phyloP scores from a whole-genome alignment of 2,888 invertebrate genomes.

The Microctonus aethiopoides region DNA sequence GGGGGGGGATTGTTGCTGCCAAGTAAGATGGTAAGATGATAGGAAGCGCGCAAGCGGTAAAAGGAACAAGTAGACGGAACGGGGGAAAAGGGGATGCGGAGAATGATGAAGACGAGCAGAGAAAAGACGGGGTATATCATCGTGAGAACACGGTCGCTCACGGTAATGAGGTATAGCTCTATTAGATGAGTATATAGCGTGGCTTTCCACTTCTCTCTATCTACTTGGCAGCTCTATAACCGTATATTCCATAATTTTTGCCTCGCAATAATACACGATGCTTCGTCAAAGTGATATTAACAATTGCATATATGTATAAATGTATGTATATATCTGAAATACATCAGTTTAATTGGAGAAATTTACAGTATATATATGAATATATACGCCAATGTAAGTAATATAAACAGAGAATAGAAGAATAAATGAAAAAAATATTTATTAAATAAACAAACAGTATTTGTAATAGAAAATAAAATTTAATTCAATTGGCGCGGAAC shows the following conservation, averaged over 20 bases:
- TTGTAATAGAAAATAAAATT: background rate
- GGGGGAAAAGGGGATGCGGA: constrained; percentile 26
- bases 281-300: constrained; percentile 10
- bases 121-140: constrained; percentile 45
- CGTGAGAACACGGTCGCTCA: constrained; percentile 55
- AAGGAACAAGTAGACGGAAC: too few relatives aligned
- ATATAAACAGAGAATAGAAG: too few relatives aligned
- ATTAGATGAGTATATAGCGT: constrained; percentile 45
- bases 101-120: constrained; percentile 43
- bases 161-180: constrained; percentile 56
- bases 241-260: background rate
- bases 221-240: constrained; percentile 3
- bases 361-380: background rate
- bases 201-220: constrained; percentile 22
- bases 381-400: too few relatives aligned
- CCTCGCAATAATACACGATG: background rate
- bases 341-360: background rate
- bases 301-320: background rate
- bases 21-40: constrained; percentile 34
- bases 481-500: constrained; percentile 6
- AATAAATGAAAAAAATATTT: too few relatives aligned
- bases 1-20: constrained; percentile 21
- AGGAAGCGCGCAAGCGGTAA: constrained; percentile 3
- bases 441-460: background rate
- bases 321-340: background rate